These are phyloP conservation scores for Helostoma temminkii DNA, from an alignment of 2,797 vertebrate genomes.

Conservation along the genomic window DNA sequence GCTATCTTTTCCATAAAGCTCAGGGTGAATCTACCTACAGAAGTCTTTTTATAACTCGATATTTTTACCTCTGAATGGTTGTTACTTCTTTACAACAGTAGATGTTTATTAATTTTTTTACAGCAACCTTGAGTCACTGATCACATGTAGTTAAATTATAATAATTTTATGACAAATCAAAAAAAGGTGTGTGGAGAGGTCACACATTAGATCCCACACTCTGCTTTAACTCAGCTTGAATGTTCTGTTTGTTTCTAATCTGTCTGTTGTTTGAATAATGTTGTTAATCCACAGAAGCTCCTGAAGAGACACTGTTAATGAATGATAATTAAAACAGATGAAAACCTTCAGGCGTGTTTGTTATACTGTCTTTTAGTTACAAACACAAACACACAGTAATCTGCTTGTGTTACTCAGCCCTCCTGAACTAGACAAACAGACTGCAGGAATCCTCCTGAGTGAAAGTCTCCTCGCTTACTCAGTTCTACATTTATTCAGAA, in stretches of 20 bases:
- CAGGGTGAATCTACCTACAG: no score
- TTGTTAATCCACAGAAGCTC: constrained; percentile 37
- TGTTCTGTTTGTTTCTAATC: constrained; percentile 14
- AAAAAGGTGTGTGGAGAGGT: not conserved
- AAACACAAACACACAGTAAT: constrained; percentile 20
- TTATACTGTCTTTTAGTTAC: no score
- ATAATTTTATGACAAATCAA: not conserved
- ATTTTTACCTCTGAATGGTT: no score
- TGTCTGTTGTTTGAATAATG: constrained; percentile 35
- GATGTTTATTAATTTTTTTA: no score
- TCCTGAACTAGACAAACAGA: constrained; percentile 22
- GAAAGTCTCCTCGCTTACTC: no score
- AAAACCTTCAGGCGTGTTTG: constrained; percentile 34
- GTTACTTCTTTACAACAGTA: no score
- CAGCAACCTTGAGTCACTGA: no score
- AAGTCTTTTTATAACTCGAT: no score
- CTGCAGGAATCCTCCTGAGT: constrained; percentile 13
- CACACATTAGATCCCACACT: constrained; percentile 11
- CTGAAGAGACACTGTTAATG: constrained; percentile 33
- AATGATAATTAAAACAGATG: constrained; percentile 45
- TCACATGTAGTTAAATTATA: constrained; percentile 7
- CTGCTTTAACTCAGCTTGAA: constrained; percentile 48
- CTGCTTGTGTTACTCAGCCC: constrained; percentile 2
- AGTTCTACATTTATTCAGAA: no score
- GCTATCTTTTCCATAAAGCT: no score